phyloP scores from a whole-genome alignment of 2,888 invertebrate genomes.

The Erpobdella octoculata region DNA sequence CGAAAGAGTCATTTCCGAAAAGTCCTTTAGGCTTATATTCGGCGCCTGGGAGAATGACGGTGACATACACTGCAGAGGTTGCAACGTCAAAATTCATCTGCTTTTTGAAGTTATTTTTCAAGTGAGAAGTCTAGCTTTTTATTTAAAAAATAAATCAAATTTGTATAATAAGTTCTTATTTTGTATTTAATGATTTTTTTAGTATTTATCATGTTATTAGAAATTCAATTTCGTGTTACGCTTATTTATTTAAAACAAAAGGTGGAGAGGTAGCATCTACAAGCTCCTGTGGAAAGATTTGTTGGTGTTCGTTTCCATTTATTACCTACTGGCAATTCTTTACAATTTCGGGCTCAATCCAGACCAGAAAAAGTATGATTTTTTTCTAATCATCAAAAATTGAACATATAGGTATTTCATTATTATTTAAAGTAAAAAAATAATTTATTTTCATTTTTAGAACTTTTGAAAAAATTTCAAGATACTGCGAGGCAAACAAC shows the following conservation, averaged over 20 bases:
- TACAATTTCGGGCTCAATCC: constrained; percentile 67
- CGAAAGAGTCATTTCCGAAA: too few relatives aligned
- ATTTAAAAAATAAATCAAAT: background rate
- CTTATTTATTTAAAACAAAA: too few relatives aligned
- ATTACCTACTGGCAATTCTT: constrained; percentile 69
- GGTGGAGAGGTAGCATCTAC: constrained; percentile 91
- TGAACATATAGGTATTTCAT: background rate
- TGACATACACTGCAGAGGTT: constrained; percentile 38
- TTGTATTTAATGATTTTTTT: background rate
- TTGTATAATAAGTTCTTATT: background rate
- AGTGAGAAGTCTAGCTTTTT: constrained; percentile 21
- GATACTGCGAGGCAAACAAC: constrained; percentile 76
- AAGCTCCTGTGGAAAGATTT: constrained; percentile 86
- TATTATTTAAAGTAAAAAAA: background rate
- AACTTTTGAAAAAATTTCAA: constrained; percentile 58
- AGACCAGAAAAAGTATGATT: constrained; percentile 61
- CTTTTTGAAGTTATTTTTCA: constrained; percentile 49
- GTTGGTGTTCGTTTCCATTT: constrained; percentile 67
- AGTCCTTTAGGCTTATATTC: too few relatives aligned
- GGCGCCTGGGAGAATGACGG: constrained; percentile 38
- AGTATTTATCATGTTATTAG: background rate
- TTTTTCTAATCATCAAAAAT: background rate
- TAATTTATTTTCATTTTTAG: background rate
- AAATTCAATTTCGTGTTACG: too few relatives aligned
- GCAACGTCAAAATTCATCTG: constrained; percentile 35